Conservation (phyloP, 1,140 invertebrate species). For the Drosophila murphyi region DNA sequence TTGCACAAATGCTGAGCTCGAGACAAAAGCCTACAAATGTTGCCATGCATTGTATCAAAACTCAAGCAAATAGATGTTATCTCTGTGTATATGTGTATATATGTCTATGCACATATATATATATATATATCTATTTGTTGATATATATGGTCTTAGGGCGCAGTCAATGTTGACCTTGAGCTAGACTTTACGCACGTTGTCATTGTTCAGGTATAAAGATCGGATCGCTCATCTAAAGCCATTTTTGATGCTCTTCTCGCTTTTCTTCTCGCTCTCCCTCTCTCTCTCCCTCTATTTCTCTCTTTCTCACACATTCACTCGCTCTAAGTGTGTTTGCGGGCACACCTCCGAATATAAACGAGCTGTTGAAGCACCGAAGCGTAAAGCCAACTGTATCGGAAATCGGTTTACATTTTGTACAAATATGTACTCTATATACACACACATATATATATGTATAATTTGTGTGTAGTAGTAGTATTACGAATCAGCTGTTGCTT, state of each 20-base stretch:
- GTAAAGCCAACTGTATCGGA: conserved; percentile 66
- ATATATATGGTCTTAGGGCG: conserved; percentile 26
- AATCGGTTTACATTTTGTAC: conserved; percentile 59
- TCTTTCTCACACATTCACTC: background rate
- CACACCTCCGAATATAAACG: conserved; percentile 53
- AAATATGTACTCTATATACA: conserved; percentile 21
- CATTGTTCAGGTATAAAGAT: conserved; percentile 31
- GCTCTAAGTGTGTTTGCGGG: background rate
- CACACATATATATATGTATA: background rate
- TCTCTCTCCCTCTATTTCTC: background rate
- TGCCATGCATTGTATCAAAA: conserved; percentile 12
- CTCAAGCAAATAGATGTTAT: conserved; percentile 7
- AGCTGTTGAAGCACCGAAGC: conserved; percentile 51
- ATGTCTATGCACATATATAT: background rate
- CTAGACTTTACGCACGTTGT: conserved; percentile 15
- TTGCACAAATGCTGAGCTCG: conserved; percentile 54
- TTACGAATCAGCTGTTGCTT: conserved; percentile 58
- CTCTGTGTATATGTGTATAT: background rate
- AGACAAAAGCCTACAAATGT: conserved; percentile 7
- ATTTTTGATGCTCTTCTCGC: conserved; percentile 12
- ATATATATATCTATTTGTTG: background rate
- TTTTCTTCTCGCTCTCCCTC: background rate
- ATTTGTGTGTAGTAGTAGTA: background rate
- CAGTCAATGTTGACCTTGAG: conserved; percentile 37
- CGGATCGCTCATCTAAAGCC: conserved; percentile 9